Evolutionary conservation across 2,113 vertebrate species (phyloP).

Genomic region (Silurus meridionalis): DNA sequence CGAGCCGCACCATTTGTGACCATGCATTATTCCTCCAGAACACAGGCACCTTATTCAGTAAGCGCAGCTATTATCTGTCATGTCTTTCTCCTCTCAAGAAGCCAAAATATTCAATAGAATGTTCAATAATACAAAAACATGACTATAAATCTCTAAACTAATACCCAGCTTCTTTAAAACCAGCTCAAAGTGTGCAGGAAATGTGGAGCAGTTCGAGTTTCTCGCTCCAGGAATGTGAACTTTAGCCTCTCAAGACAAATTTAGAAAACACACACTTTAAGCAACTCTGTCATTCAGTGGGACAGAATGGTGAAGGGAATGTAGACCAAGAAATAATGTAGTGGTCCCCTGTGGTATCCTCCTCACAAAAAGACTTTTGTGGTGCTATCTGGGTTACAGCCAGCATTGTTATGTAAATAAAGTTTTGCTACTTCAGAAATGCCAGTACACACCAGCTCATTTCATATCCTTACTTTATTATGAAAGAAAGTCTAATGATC

Average conservation of each 20-base stretch:
- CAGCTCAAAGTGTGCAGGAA: slow-evolving; percentile 38
- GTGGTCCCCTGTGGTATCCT: neutral
- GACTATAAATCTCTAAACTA: neutral
- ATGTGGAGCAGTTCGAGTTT: slow-evolving; percentile 52
- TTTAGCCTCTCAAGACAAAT: slow-evolving; percentile 42
- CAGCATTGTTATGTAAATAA: neutral
- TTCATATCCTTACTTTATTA: neutral
- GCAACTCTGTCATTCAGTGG: neutral
- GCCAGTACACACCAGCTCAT: neutral
- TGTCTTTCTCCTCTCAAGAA: neutral
- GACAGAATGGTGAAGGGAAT: slow-evolving; percentile 2
- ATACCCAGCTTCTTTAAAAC: slow-evolving; percentile 1
- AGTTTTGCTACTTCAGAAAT: neutral
- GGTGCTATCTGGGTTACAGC: neutral
- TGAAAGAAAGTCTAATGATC: neutral
- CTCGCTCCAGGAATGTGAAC: slow-evolving; percentile 50
- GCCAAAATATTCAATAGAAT: neutral
- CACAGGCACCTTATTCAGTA: neutral
- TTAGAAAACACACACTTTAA: neutral
- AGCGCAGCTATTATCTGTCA: neutral
- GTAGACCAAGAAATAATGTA: neutral
- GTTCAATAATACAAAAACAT: neutral
- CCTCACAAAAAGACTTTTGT: neutral
- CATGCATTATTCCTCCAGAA: neutral
- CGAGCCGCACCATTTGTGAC: neutral